Evolutionary conservation across 1,140 invertebrate genomes (phyloP), one percentile per base, ranked within the genome.

Genomic region (Leptinotarsa texana): DNA sequence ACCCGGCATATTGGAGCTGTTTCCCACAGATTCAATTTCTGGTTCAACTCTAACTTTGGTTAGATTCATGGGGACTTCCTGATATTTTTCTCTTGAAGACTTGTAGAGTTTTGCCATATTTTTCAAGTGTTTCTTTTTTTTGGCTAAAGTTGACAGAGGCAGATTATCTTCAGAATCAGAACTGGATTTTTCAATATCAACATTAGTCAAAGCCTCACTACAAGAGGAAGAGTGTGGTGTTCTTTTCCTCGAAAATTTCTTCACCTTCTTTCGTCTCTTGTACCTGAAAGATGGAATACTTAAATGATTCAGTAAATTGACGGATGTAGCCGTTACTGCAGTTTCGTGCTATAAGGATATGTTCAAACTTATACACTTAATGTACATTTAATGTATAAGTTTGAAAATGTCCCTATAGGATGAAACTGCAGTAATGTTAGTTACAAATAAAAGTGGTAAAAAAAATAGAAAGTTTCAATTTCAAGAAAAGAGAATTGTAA

Each of bases 121-220:
- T 27, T 72, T 72, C 24, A 15, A 61, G 13, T 72, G 21, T 57
- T 76, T 78, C 48, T 76, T 78, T 42, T 66, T 47, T 24, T 62
- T 66, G 27, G 65, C 49, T 18, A 74, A 27, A 18, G 24, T 42
- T 8, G 74, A 65, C 17, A 78, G 42, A 48, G 78, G 74, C 5
- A 74, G n/a, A 22, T 72, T 68, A 22, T 77, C 76, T 48, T 77
- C 76, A 11, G 70, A 67, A 57, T 75, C 77, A 15, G 78, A 76
- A 67, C 51, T 57, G 5, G 73, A 47, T 24, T 51, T 47, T 5
- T 69, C 49, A 13, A 69, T 48, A 17, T 66, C 24, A 33, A 66
- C 33, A 11, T 42, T 42, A 11, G 8, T 42, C 8, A 42, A 42
- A 42, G 33, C 3, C 11, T 73, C 72, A 42, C 62, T 66, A 4